Base-by-base conservation (phyloP, 2,797 vertebrate species). In the Centropyge bicolor region DNA sequence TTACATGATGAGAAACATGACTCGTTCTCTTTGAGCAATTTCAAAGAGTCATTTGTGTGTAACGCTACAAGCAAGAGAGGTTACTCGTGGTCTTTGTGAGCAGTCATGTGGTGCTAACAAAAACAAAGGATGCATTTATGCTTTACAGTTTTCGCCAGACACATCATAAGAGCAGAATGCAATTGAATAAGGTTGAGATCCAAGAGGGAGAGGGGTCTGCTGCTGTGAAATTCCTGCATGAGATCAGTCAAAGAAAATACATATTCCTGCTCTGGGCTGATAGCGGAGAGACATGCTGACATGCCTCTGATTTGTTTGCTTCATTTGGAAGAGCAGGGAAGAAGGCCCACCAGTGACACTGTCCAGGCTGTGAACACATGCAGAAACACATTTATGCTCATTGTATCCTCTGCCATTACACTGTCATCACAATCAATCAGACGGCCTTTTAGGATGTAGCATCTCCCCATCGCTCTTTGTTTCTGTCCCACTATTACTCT, bases 191-290 rank as follows among this genome's bases (percentile, higher is more conserved):
- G 10, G 46, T 11, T 72, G 11, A 48, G 64, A 64, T 83, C 74
- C 41, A 77, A 75, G 72, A 75, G 52, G 40, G 41, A 63, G 61
- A 72, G 20, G 51, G 57, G 51, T 74, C 27, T 59, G 36, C 62
- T 88, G 64, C 54, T 13, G 46, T 68, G 71, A 84, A 89, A 88
- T 76, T 60, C 59, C 76, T 70, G 75, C 59, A 76, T 86, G 83
- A 91, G 82, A 81, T 90, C 88, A 91, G 78, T 83, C 43, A 78
- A 84, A 75, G 51, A 86, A 89, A 86, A 82, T 76, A 87, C 78
- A 73, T 74, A 56, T 74, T 72, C 51, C 59, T 68, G 66, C 46
- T 80, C 60, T 49, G 55, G 62, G 61, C 63, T 87, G 84, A 86
- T 51, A 49, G 48, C 63, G 64, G n/a, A 67, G 75, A 84, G 80